Percentiles rank a stretch among this genome's conserved stretches.
Conservation (phyloP, 2,113 vertebrate genomes). For the Phoxinus phoxinus region DNA sequence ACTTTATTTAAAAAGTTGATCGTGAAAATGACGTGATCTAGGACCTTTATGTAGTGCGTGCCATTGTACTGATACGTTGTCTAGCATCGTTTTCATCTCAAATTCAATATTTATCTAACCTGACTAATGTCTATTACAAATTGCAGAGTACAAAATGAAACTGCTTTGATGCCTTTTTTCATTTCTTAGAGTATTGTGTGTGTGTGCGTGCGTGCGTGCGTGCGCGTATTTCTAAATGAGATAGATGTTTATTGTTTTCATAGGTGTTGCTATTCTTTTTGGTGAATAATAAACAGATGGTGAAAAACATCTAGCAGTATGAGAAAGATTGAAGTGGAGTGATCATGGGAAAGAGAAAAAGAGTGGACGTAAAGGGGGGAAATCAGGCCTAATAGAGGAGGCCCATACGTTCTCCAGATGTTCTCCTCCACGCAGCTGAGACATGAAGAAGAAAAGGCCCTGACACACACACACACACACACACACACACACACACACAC, state of each 20-base stretch:
- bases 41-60: too few species aligned
- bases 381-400: constrained; percentile 34
- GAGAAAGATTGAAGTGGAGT: background rate
- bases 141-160: background rate
- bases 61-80: too few species aligned
- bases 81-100: too few species aligned
- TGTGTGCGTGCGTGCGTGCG: too few species aligned
- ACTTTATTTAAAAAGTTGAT: too few species aligned
- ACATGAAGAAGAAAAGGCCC: constrained; percentile 25
- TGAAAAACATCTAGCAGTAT: background rate
- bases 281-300: background rate
- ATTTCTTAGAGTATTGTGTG: background rate
- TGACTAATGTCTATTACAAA: background rate
- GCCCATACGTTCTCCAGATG: constrained; percentile 69
- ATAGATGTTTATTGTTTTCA: background rate
- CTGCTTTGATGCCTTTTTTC: background rate
- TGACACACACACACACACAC: background rate
- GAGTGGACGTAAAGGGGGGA: background rate
- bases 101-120: too few species aligned
- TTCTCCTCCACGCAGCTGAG: constrained; percentile 57
- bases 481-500: too few species aligned
- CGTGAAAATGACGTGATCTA: too few species aligned
- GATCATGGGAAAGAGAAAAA: constrained; percentile 19
- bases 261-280: background rate
- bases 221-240: background rate